These are phyloP conservation scores for Serrognathus titanus DNA, from an alignment of 2,888 invertebrate species.

Conservation along the genomic window DNA sequence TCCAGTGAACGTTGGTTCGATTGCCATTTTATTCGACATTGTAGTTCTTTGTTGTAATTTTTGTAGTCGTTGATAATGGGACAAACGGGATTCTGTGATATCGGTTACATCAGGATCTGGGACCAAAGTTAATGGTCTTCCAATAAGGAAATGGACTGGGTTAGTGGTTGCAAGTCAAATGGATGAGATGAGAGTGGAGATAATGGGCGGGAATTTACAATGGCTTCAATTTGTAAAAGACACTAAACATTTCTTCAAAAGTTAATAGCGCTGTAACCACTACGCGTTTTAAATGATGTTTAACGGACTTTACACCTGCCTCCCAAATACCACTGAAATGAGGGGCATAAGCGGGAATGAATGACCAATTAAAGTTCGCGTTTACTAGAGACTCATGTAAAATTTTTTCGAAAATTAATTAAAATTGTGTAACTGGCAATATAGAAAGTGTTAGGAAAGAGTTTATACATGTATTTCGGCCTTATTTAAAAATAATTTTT, in stretches of 20 bases:
- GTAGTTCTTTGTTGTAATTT: conserved; percentile 17
- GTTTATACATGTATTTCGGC: too few species aligned
- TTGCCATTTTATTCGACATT: conserved; percentile 30
- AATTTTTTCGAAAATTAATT: conserved; percentile 25
- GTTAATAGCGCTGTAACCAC: conserved; percentile 21
- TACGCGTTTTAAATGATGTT: conserved; percentile 30
- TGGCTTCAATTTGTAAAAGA: conserved; percentile 30
- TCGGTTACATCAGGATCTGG: neutral
- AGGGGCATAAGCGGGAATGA: conserved; percentile 24
- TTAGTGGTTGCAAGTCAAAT: conserved; percentile 25
- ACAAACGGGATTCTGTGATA: conserved; percentile 6
- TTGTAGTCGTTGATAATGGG: conserved; percentile 20
- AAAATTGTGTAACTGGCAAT: conserved; percentile 2
- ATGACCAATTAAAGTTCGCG: too few species aligned
- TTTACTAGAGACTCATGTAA: too few species aligned
- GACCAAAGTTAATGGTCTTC: neutral
- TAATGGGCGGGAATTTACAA: conserved; percentile 30
- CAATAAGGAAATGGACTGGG: conserved; percentile 10
- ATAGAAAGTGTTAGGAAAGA: too few species aligned
- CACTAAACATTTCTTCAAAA: conserved; percentile 29
- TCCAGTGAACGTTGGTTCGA: conserved; percentile 12
- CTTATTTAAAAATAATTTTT: too few species aligned
- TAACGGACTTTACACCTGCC: conserved; percentile 27
- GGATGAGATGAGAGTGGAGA: conserved; percentile 28
- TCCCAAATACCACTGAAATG: conserved; percentile 34